Conservation (phyloP, 2,888 invertebrate species). For the Bruchidius siliquastri region DNA sequence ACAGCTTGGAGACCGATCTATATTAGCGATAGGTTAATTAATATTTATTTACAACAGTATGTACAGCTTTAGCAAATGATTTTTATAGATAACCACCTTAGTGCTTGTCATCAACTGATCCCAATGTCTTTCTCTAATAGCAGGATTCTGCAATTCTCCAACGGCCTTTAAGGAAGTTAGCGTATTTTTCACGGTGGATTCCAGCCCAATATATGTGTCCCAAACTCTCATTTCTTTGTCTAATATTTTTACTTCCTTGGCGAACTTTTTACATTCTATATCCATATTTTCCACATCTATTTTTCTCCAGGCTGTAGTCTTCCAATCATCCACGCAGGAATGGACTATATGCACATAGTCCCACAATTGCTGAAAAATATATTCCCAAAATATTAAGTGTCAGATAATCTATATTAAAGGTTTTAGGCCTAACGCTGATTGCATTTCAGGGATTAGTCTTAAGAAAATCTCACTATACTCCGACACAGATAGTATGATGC, state of each 20-base stretch:
- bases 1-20: neutral
- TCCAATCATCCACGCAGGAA: constrained; percentile 93
- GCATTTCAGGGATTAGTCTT: too few species aligned
- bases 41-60: constrained; percentile 28
- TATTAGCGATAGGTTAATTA: neutral
- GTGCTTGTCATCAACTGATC: constrained; percentile 94
- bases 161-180: constrained; percentile 91
- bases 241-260: constrained; percentile 84
- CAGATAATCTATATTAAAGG: neutral
- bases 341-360: constrained; percentile 88
- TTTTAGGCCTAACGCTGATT: too few species aligned
- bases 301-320: constrained; percentile 93
- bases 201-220: constrained; percentile 85
- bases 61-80: constrained; percentile 12
- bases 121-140: constrained; percentile 95
- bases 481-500: too few species aligned
- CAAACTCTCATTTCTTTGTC: constrained; percentile 96
- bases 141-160: constrained; percentile 92
- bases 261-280: constrained; percentile 96
- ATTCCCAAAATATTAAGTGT: neutral
- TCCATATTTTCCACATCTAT: constrained; percentile 99
- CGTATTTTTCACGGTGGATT: constrained; percentile 94
- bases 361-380: constrained; percentile 74
- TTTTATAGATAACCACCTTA: constrained; percentile 59
- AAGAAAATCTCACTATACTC: too few species aligned